Conservation (phyloP, 2,888 invertebrate species). For the Chironomus riparius region DNA sequence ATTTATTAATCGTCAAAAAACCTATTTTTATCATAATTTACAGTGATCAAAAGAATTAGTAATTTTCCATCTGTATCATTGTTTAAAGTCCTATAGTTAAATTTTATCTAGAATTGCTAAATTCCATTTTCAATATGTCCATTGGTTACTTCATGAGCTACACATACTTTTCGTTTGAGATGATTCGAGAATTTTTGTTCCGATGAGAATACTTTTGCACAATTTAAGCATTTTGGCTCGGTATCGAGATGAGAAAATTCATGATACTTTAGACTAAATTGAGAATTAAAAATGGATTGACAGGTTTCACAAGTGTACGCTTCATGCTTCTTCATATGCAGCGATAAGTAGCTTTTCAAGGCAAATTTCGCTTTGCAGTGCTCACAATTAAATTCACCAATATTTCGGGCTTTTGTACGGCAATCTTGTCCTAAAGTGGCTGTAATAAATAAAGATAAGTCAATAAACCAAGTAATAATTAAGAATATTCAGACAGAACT, state of each 20-base stretch:
- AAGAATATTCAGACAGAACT: not conserved
- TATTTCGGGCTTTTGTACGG: not conserved
- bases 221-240: constrained; percentile 15
- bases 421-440: not conserved
- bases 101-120: not conserved
- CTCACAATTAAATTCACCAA: constrained; percentile 7
- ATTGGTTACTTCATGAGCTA: not conserved
- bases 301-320: not conserved
- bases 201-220: not conserved
- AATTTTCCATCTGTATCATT: not conserved
- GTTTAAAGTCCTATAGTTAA: not conserved
- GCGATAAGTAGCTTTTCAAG: constrained; percentile 1
- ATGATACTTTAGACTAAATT: constrained; percentile 10
- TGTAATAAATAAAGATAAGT: not conserved
- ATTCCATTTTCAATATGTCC: not conserved
- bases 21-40: not conserved
- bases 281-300: not conserved
- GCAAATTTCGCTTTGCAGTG: constrained; percentile 2
- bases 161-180: constrained; percentile 13
- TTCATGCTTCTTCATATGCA: not conserved
- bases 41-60: not conserved
- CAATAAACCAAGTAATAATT: not conserved
- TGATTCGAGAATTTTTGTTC: constrained; percentile 9
- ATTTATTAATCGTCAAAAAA: not conserved
- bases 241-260: constrained; percentile 12